phyloP scores from a whole-genome alignment of 2,888 invertebrate species.

The Epiblema foenella region DNA sequence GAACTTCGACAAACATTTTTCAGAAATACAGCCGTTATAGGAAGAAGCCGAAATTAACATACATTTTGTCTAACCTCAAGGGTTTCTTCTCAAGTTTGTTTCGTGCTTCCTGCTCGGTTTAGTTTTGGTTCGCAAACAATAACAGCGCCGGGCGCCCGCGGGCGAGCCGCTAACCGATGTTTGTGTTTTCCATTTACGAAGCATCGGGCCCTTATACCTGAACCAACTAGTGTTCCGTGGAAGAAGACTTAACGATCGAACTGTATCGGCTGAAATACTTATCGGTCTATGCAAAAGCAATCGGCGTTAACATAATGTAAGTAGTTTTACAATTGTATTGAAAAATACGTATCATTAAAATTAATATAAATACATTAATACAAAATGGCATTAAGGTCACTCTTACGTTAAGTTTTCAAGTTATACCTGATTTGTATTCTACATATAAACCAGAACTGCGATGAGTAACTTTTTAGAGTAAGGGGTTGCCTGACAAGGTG shows the following conservation, averaged over 20 bases:
- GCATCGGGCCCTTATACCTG: conserved; percentile 67
- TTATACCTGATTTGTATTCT: too few species aligned
- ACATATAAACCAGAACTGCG: too few species aligned
- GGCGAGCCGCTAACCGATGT: conserved; percentile 66
- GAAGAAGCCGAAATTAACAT: conserved; percentile 43
- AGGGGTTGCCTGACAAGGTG: too few species aligned
- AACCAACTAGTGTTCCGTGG: conserved; percentile 25
- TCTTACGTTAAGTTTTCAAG: too few species aligned
- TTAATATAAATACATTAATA: too few species aligned
- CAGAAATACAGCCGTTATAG: not conserved
- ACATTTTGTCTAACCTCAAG: conserved; percentile 52
- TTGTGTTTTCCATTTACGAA: conserved; percentile 78
- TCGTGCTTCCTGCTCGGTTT: conserved; percentile 57
- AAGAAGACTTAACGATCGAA: conserved; percentile 17
- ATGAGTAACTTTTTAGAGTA: too few species aligned
- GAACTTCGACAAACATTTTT: not conserved
- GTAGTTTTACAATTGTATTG: too few species aligned
- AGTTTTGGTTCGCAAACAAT: conserved; percentile 80
- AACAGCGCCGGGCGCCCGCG: conserved; percentile 71
- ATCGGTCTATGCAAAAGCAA: conserved; percentile 4
- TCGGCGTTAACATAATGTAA: not conserved
- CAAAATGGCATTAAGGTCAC: too few species aligned
- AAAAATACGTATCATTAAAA: not conserved
- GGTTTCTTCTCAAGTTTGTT: conserved; percentile 58
- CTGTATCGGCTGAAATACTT: conserved; percentile 3